A percentile compares a stretch with the other conserved stretches of the same genome.
phyloP scores from a whole-genome alignment of 2,797 vertebrate species.

The Acrossocheilus fasciatus region DNA sequence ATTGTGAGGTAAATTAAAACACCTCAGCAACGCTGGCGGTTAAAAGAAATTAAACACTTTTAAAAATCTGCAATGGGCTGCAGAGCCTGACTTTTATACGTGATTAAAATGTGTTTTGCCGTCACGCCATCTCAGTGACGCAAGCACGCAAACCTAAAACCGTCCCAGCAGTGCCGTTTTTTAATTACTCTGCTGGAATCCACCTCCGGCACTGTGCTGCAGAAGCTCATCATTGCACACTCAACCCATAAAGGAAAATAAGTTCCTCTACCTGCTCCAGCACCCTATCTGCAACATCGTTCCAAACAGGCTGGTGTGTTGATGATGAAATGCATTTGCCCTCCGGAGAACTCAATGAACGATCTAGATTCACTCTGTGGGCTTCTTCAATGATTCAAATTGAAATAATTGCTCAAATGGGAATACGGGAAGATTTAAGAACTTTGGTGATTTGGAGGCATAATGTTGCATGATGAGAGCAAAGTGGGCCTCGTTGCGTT shows the following conservation, averaged over 20 bases:
- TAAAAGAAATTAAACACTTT: slow-evolving; percentile 72
- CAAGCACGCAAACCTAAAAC: slow-evolving; percentile 64
- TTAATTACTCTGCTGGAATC: slow-evolving; percentile 69
- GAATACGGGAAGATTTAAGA: slow-evolving; percentile 5
- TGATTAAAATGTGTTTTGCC: slow-evolving; percentile 74
- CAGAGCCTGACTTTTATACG: slow-evolving; percentile 71
- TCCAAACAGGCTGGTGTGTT: slow-evolving; percentile 14
- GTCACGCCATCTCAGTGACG: slow-evolving; percentile 56
- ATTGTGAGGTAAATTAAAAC: slow-evolving; percentile 83
- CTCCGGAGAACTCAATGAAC: slow-evolving; percentile 33
- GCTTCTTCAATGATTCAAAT: slow-evolving; percentile 52
- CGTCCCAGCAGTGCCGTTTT: slow-evolving; percentile 66
- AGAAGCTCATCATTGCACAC: slow-evolving; percentile 39
- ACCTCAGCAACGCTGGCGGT: slow-evolving; percentile 74
- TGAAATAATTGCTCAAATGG: slow-evolving; percentile 51
- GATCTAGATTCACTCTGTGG: slow-evolving; percentile 25
- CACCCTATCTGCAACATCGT: slow-evolving; percentile 7
- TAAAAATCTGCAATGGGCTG: slow-evolving; percentile 70
- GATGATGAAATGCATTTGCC: slow-evolving; percentile 27
- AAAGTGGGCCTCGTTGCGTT: slow-evolving; percentile 19
- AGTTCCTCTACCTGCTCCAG: slow-evolving; percentile 17
- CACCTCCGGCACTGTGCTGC: slow-evolving; percentile 30
- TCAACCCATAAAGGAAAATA: slow-evolving; percentile 37
- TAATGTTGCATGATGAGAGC: background rate
- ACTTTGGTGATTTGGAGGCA: background rate